A percentile compares a stretch with the other conserved stretches of the same genome.
These are phyloP conservation scores for Danaus plexippus DNA, from an alignment of 1,140 invertebrate species.

Conservation along the genomic window DNA sequence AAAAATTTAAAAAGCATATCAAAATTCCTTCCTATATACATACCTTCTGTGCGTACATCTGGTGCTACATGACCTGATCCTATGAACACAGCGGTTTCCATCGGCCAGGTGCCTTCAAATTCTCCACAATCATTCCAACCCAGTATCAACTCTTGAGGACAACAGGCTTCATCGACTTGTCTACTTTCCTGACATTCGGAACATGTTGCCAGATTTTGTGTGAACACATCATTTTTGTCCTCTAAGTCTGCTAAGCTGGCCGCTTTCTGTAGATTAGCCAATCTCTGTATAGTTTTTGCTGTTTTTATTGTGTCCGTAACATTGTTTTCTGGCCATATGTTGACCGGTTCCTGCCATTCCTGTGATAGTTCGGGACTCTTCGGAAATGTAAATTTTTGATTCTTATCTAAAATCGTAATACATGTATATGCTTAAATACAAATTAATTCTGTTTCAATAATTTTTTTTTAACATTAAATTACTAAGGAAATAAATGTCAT, in stretches of 20 bases:
- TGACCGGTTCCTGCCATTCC: conserved; percentile 18
- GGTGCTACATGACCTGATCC: too few species aligned
- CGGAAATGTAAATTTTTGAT: background rate
- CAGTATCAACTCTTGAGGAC: too few species aligned
- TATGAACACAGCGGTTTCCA: too few species aligned
- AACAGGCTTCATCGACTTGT: too few species aligned
- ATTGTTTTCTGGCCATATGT: conserved; percentile 17
- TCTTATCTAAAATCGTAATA: background rate
- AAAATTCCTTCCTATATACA: too few species aligned
- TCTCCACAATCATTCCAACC: conserved; percentile 7
- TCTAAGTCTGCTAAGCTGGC: background rate
- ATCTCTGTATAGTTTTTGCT: conserved; percentile 2
- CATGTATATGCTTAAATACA: too few species aligned
- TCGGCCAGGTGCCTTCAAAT: background rate
- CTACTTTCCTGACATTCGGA: too few species aligned
- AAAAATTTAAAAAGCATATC: too few species aligned
- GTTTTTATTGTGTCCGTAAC: background rate
- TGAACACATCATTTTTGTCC: too few species aligned
- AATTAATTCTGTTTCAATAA: background rate
- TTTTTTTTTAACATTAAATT: background rate
- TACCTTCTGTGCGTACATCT: too few species aligned
- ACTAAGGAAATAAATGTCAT: background rate
- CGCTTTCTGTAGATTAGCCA: conserved; percentile 4
- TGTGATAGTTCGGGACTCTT: conserved; percentile 10
- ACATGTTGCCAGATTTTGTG: too few species aligned